A percentile compares a stretch with the other conserved stretches of the same genome.
These are phyloP conservation scores for Mallotus villosus DNA, from an alignment of 2,797 vertebrate genomes.

Conservation along the genomic window DNA sequence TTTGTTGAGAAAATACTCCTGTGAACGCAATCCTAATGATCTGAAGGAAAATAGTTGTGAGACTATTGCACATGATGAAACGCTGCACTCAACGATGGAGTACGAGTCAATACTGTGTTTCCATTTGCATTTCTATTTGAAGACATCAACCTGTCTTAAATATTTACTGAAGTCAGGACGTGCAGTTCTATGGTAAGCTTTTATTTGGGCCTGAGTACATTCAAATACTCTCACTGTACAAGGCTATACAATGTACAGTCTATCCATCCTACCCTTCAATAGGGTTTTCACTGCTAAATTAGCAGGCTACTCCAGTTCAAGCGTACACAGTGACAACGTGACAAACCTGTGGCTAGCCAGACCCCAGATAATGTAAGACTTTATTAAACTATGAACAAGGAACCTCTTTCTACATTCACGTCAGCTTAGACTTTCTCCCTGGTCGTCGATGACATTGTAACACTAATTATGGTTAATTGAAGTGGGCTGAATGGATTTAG, in stretches of 20 bases:
- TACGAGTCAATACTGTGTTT: too few species aligned
- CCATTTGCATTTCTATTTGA: too few species aligned
- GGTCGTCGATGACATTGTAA: conserved; percentile 74
- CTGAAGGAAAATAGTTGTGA: conserved; percentile 51
- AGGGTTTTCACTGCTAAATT: too few species aligned
- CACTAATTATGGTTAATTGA: conserved; percentile 79
- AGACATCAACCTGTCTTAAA: too few species aligned
- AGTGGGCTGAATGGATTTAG: conserved; percentile 74
- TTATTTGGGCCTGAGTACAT: too few species aligned
- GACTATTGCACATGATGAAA: conserved; percentile 50
- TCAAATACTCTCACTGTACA: not conserved
- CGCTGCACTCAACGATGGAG: conserved; percentile 20
- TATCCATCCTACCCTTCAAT: too few species aligned
- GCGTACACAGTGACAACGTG: conserved; percentile 3
- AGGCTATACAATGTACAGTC: not conserved
- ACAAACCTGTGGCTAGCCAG: conserved; percentile 64
- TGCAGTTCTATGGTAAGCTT: too few species aligned
- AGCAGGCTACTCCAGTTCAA: not conserved
- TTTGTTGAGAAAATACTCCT: conserved; percentile 52
- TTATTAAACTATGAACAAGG: conserved; percentile 58
- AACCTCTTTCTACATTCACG: conserved; percentile 60
- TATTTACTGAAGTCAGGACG: too few species aligned
- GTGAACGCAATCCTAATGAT: conserved; percentile 60
- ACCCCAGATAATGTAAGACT: conserved; percentile 59
- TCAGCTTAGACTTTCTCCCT: conserved; percentile 67